Conservation (phyloP, 2,888 invertebrate genomes). For the Pheosia tremula region DNA sequence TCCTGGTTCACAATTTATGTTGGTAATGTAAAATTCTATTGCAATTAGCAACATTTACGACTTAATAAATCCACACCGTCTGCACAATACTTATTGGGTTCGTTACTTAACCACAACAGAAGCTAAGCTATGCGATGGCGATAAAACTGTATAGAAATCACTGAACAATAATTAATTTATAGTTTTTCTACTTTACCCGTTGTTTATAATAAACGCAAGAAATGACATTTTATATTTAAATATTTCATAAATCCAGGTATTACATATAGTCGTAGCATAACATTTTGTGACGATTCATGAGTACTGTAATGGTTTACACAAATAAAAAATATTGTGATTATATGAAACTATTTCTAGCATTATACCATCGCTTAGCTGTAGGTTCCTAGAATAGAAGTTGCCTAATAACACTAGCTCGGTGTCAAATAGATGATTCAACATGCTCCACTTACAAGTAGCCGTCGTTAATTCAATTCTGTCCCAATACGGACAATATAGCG, state of each 20-base stretch:
- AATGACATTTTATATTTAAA: too few relatives aligned
- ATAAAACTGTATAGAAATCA: conserved; percentile 3
- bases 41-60: conserved; percentile 11
- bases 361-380: conserved; percentile 17
- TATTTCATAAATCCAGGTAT: too few relatives aligned
- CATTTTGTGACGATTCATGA: too few relatives aligned
- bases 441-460: conserved; percentile 33
- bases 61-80: conserved; percentile 21
- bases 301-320: too few relatives aligned
- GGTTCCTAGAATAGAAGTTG: conserved; percentile 14
- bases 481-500: conserved; percentile 41
- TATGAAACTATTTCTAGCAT: background rate
- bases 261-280: too few relatives aligned
- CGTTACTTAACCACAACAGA: conserved; percentile 8
- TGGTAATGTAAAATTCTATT: background rate
- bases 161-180: too few relatives aligned
- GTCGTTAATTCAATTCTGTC: conserved; percentile 35
- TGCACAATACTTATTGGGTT: conserved; percentile 9
- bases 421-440: conserved; percentile 42
- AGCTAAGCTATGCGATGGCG: conserved; percentile 12
- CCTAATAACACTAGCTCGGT: conserved; percentile 17
- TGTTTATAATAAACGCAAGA: too few relatives aligned
- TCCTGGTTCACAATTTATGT: background rate
- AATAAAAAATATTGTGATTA: too few relatives aligned
- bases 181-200: too few relatives aligned